Conservation (phyloP, 2,888 invertebrate species). For the Lobophora halterata region DNA sequence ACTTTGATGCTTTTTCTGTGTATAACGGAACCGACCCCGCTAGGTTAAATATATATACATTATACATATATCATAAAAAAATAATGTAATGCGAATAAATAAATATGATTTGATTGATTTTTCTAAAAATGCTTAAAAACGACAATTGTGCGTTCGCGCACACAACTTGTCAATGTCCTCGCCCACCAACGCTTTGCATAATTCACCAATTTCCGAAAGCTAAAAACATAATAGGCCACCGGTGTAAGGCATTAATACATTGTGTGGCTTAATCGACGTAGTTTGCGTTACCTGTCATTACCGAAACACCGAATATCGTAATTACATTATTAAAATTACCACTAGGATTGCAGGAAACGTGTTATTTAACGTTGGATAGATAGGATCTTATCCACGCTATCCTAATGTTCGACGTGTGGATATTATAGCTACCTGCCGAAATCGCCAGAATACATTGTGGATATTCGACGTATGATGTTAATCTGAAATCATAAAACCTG, state of each 20-base stretch:
- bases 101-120: neutral
- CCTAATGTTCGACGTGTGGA: constrained; percentile 78
- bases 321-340: constrained; percentile 78
- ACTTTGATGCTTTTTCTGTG: no score
- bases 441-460: constrained; percentile 56
- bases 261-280: constrained; percentile 50
- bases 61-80: no score
- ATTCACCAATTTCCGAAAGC: constrained; percentile 30
- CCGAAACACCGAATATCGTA: constrained; percentile 71
- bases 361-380: constrained; percentile 75
- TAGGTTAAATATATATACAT: no score
- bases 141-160: no score
- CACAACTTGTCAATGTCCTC: neutral
- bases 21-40: no score
- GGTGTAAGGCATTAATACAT: constrained; percentile 37
- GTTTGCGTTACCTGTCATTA: constrained; percentile 56
- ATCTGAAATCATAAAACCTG: constrained; percentile 44
- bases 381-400: constrained; percentile 73
- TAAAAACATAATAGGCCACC: constrained; percentile 44
- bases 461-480: constrained; percentile 57
- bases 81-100: no score
- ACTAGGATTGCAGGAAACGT: constrained; percentile 78
- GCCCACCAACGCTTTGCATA: constrained; percentile 13
- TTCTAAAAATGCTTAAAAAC: no score
- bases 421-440: constrained; percentile 76